Evolutionary conservation across 2,113 vertebrate species (phyloP).

Genomic region (Cyprinodon brontotheroides): DNA sequence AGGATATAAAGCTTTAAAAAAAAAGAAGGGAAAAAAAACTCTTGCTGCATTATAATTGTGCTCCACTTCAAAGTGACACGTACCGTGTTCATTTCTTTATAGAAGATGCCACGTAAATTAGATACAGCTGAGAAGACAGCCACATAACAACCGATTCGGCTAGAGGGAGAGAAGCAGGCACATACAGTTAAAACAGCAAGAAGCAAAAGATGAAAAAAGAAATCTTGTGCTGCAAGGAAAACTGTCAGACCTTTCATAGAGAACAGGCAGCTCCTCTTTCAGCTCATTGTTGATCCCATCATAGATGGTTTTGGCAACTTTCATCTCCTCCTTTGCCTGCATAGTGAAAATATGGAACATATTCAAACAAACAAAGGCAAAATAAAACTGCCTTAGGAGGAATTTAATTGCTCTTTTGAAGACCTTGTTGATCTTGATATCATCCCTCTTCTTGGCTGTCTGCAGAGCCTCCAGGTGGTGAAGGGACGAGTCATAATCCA

Average conservation of each 20-base stretch:
- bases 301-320: constrained; percentile 83
- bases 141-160: constrained; percentile 92
- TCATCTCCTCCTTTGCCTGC: constrained; percentile 91
- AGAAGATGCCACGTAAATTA: constrained; percentile 88
- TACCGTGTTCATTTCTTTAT: constrained; percentile 91
- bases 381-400: background rate
- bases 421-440: constrained; percentile 90
- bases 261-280: constrained; percentile 86
- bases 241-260: constrained; percentile 84
- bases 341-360: background rate
- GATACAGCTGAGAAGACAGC: constrained; percentile 90
- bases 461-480: constrained; percentile 90
- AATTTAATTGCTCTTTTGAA: background rate
- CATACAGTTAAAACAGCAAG: accelerated
- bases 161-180: constrained; percentile 51
- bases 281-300: constrained; percentile 90
- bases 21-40: background rate
- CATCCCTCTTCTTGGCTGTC: constrained; percentile 91
- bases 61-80: background rate
- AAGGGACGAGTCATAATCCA: constrained; percentile 91
- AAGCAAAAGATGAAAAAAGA: background rate
- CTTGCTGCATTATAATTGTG: background rate
- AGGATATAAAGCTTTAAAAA: constrained; percentile 85
- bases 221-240: background rate
- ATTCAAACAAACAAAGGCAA: background rate